Evolutionary conservation across 2,888 invertebrate genomes (phyloP).

Genomic region (Cremastinae sp.): DNA sequence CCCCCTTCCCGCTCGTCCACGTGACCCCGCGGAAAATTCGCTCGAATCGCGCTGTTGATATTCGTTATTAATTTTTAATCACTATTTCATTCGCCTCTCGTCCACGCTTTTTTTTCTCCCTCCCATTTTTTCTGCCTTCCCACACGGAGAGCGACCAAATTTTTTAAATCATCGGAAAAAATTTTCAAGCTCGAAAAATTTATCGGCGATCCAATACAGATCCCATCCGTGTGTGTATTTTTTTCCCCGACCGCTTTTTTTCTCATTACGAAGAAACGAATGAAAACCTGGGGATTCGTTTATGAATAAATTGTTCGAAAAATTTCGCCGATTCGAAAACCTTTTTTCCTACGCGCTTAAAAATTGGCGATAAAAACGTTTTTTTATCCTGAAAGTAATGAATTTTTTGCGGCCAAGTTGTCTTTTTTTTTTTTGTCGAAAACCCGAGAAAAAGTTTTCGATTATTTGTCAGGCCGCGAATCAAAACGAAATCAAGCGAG

Average conservation of each 20-base stretch:
- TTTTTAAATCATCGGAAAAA: slow-evolving; percentile 65
- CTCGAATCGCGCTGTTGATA: slow-evolving; percentile 74
- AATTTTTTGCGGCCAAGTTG: neutral
- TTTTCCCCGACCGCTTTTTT: slow-evolving; percentile 4
- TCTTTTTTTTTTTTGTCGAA: neutral
- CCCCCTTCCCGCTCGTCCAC: slow-evolving; percentile 16
- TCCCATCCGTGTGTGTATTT: neutral
- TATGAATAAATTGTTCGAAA: slow-evolving; percentile 17
- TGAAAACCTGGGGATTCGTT: slow-evolving; percentile 10
- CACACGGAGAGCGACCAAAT: slow-evolving; percentile 65
- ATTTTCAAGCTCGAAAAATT: slow-evolving; percentile 34
- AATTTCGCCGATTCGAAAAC: neutral
- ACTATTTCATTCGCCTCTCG: slow-evolving; percentile 63
- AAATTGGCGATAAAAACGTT: neutral
- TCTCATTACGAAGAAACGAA: slow-evolving; percentile 10
- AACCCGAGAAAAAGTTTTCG: slow-evolving; percentile 49
- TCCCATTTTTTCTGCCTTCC: neutral
- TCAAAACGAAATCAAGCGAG: slow-evolving; percentile 79
- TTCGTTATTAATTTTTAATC: slow-evolving; percentile 79
- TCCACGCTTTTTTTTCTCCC: slow-evolving; percentile 23
- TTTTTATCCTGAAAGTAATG: neutral
- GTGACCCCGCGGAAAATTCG: slow-evolving; percentile 8
- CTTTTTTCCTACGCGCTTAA: neutral
- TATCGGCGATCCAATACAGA: slow-evolving; percentile 10
- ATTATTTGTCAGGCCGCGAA: slow-evolving; percentile 75